A percentile compares a stretch with the other conserved stretches of the same genome.
phyloP scores from a whole-genome alignment of 2,113 vertebrate genomes.

The Bombycilla garrulus region DNA sequence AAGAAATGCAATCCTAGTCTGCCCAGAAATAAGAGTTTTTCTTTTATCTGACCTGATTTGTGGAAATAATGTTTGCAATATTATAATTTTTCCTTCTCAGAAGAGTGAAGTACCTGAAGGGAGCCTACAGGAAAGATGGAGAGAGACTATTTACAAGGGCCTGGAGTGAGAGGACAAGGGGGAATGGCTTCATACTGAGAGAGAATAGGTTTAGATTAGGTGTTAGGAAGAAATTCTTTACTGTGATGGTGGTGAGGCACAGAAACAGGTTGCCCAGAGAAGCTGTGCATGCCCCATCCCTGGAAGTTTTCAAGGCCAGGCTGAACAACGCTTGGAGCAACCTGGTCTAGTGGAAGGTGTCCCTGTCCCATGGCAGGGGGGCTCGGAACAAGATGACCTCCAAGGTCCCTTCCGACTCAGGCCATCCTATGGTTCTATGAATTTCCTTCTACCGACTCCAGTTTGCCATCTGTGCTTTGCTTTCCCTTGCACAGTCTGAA shows the following conservation, averaged over 20 bases:
- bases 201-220: neutral
- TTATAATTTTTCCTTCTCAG: neutral
- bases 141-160: neutral
- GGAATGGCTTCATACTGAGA: neutral
- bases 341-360: neutral
- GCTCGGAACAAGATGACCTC: neutral
- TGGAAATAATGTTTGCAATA: neutral
- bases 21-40: neutral
- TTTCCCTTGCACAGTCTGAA: neutral
- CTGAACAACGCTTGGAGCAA: neutral
- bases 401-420: neutral
- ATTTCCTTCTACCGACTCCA: neutral
- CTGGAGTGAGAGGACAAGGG: neutral
- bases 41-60: neutral
- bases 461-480: neutral
- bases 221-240: neutral
- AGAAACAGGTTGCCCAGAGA: neutral
- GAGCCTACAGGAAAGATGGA: neutral
- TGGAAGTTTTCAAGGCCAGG: neutral
- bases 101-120: neutral
- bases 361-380: neutral
- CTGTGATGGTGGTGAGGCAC: neutral
- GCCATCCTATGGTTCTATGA: neutral
- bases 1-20: neutral
- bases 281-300: neutral